phyloP scores from a whole-genome alignment of 2,888 invertebrate species.

The Dryocosmus kuriphilus region DNA sequence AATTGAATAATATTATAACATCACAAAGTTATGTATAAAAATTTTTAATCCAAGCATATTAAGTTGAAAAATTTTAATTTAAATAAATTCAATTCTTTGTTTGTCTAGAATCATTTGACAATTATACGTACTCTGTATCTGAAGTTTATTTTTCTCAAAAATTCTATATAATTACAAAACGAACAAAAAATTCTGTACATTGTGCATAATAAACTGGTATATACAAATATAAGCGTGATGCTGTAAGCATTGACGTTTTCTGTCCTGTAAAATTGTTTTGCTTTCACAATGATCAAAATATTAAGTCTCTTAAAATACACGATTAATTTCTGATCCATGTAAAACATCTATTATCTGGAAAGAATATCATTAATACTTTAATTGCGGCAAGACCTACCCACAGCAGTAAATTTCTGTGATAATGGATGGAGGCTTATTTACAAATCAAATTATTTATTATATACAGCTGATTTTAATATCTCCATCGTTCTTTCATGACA shows the following conservation, averaged over 20 bases:
- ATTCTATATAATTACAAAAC: neutral
- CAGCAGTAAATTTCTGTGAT: neutral
- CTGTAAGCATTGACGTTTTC: neutral
- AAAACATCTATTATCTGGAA: neutral
- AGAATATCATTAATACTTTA: neutral
- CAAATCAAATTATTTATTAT: conserved; percentile 34
- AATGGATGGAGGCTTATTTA: conserved; percentile 12
- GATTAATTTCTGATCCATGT: neutral
- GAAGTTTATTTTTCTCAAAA: neutral
- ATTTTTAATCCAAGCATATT: too few species aligned
- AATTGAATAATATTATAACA: too few species aligned
- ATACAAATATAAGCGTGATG: neutral
- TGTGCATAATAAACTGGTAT: neutral
- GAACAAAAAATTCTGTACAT: neutral
- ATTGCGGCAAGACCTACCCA: neutral
- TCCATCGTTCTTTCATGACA: neutral
- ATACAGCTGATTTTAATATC: conserved; percentile 9
- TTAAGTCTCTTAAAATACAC: neutral
- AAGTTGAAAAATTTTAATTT: neutral
- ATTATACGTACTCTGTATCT: neutral
- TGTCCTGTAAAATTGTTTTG: neutral
- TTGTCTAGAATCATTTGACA: neutral
- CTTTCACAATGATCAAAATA: neutral
- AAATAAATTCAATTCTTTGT: too few species aligned
- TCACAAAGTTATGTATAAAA: too few species aligned